These are phyloP conservation scores for Apostichopus leukothele DNA, from an alignment of 53 echinoderm and acorn worm species.

Conservation along the genomic window DNA sequence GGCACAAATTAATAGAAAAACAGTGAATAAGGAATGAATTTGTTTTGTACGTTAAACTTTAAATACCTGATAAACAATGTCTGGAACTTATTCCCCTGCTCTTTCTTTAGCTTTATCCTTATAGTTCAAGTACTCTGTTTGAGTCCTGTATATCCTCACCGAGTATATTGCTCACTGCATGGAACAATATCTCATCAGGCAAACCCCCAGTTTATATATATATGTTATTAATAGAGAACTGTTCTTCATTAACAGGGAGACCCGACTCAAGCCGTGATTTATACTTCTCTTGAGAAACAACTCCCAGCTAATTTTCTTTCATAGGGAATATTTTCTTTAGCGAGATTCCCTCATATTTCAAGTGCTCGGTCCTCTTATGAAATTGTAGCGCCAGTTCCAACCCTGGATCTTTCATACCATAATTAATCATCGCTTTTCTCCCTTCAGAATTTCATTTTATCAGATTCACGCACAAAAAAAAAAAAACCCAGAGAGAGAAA, in stretches of 20 bases:
- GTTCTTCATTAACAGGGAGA: slow-evolving; percentile 34
- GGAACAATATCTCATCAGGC: background rate
- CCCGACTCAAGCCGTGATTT: slow-evolving; percentile 35
- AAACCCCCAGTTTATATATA: background rate
- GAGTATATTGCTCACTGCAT: no score
- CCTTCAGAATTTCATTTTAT: slow-evolving; percentile 45
- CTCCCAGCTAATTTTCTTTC: slow-evolving; percentile 42
- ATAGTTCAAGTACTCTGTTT: no score
- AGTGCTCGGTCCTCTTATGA: slow-evolving; percentile 23
- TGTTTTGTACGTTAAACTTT: no score
- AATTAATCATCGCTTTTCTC: slow-evolving; percentile 47
- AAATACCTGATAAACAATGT: no score
- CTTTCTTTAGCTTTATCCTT: no score
- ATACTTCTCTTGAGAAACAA: slow-evolving; percentile 36
- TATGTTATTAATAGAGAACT: slow-evolving; percentile 29
- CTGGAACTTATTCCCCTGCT: no score
- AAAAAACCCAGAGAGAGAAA: background rate
- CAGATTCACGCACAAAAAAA: slow-evolving; percentile 17
- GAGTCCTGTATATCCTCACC: no score
- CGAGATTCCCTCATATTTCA: slow-evolving; percentile 39
- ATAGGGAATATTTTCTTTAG: slow-evolving; percentile 1
- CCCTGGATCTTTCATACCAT: slow-evolving; percentile 41
- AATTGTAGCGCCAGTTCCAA: slow-evolving; percentile 21
- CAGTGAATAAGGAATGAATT: no score
- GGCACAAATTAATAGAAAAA: no score